Evolutionary conservation across 2,113 vertebrate species (phyloP), one percentile per base, ranked within the genome.

Genomic region (Plestiodon gilberti): DNA sequence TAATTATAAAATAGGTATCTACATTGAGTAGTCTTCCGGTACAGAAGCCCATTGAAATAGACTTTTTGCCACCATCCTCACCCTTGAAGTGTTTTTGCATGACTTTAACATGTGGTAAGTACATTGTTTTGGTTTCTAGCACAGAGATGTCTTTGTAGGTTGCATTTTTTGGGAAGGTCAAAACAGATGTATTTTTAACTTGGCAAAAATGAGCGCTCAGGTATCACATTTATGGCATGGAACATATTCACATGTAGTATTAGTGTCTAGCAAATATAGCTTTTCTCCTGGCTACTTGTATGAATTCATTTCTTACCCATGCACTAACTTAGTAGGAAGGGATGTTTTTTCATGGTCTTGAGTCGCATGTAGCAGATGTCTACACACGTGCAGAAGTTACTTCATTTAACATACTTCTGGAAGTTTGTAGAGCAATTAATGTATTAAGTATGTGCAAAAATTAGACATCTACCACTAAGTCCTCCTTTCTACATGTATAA

Each of bases 21-120:
- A 93, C 94, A 95, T 89, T 86, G 38, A 80, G 92, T 92, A 94
- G 92, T 85, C 86, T 94, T 96, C 94, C 92, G 95, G 87, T 89
- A 92, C 87, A 93, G 91, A 90, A 89, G 91, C 82, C 89, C 91
- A 95, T 92, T 95, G 91, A 93, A 94, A 67, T 92, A 91, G 17
- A 64, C n/a, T 65, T 67, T 38, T 11, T 59, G 52, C 57, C 35
- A 38, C 23, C 28, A 15, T 62, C 80, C 71, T 71, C 55, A 33
- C 25, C 61, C 6, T 13, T 71, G 35, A n/a, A 85, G 35, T 28
- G 2, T 83, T 73, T 83, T 15, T 40, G 52, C 64, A 33, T 20
- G 7, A 35, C 25, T 65, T 81, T 64, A 33, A 14, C 18, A 52
- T 75, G 14, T 20, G 33, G 33, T 59, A 78, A 79, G 48, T 70